Conservation (phyloP, 2,797 vertebrate genomes). For the Macropodus opercularis region DNA sequence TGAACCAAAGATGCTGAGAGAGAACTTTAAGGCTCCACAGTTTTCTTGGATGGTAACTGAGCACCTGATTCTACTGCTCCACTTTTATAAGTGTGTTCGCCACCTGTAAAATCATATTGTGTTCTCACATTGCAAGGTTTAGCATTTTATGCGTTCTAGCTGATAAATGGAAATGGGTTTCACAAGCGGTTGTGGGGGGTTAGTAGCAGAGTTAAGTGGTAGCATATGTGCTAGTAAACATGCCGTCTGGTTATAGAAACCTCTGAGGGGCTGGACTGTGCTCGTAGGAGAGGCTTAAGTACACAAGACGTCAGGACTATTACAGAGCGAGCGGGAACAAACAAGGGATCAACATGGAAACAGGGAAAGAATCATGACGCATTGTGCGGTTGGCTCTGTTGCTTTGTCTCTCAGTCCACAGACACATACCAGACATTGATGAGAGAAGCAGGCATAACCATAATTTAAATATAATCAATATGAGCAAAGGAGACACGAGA, state of each 20-base stretch:
- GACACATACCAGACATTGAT: slow-evolving; percentile 33
- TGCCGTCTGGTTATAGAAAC: slow-evolving; percentile 46
- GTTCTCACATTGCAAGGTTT: slow-evolving; percentile 39
- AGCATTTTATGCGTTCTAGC: slow-evolving; percentile 34
- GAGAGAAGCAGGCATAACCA: slow-evolving; percentile 1
- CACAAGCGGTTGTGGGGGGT: slow-evolving; percentile 25
- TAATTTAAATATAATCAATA: neutral
- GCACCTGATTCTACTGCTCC: slow-evolving; percentile 27
- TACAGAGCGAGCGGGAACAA: slow-evolving; percentile 35
- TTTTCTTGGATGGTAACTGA: slow-evolving; percentile 26
- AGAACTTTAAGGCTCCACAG: slow-evolving; percentile 12
- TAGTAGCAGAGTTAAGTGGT: slow-evolving; percentile 61
- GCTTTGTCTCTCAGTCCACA: slow-evolving; percentile 37
- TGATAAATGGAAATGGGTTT: slow-evolving; percentile 56
- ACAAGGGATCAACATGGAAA: slow-evolving; percentile 55
- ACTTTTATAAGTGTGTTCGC: slow-evolving; percentile 13
- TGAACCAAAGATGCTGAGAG: slow-evolving; percentile 38
- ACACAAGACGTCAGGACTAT: slow-evolving; percentile 18
- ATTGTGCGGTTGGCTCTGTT: slow-evolving; percentile 38
- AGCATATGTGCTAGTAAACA: slow-evolving; percentile 65
- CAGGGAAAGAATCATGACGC: slow-evolving; percentile 47
- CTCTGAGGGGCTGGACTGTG: slow-evolving; percentile 43
- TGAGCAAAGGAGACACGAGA: neutral
- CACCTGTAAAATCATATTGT: slow-evolving; percentile 63
- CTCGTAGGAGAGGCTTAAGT: slow-evolving; percentile 23